Evolutionary conservation across 2,797 vertebrate genomes (phyloP).

Genomic region (Delichon dasypus): DNA sequence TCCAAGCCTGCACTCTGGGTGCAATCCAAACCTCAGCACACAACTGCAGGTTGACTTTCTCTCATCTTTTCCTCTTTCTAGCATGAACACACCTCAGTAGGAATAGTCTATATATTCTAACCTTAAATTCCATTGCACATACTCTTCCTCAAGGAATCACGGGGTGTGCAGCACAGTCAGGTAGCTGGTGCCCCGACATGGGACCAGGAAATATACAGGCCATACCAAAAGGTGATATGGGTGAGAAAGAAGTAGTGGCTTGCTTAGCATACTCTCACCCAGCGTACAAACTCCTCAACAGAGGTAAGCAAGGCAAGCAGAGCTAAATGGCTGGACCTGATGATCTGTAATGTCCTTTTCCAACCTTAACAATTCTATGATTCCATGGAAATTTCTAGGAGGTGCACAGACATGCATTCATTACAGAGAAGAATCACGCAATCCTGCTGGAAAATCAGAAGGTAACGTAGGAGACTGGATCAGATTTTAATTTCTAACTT

Average conservation of each 20-base stretch:
- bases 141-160: neutral
- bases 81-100: neutral
- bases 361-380: neutral
- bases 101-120: neutral
- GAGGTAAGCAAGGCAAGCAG: neutral
- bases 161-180: neutral
- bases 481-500: neutral
- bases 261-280: neutral
- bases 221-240: neutral
- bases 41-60: neutral
- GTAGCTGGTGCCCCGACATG: accelerated
- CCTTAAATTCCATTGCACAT: neutral
- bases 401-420: neutral
- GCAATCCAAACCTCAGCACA: neutral
- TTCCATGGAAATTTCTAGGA: neutral
- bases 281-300: neutral
- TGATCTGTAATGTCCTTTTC: neutral
- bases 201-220: neutral
- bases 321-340: neutral
- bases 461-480: neutral
- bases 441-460: neutral
- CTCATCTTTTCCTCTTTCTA: neutral
- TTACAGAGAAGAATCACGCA: neutral
- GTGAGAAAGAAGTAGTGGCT: neutral
- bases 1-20: neutral